phyloP scores from a whole-genome alignment of 2,888 invertebrate species.

The Cyaniris semiargus region DNA sequence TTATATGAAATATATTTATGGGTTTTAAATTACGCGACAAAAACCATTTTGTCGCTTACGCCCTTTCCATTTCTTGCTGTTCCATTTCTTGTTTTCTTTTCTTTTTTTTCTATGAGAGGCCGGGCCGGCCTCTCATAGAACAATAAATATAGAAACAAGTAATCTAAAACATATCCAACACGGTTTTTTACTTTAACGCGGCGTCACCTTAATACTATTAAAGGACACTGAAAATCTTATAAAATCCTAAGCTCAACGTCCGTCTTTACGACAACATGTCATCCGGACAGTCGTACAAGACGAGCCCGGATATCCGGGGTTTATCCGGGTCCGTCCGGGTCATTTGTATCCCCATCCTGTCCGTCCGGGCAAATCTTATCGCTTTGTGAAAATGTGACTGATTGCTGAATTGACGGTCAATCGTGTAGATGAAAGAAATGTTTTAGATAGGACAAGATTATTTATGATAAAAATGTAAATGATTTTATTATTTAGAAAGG shows the following conservation, averaged over 20 bases:
- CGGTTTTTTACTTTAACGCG: too few species aligned
- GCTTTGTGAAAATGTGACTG: background rate
- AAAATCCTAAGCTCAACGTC: background rate
- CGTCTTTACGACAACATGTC: constrained; percentile 6
- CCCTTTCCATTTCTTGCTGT: too few species aligned
- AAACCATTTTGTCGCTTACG: too few species aligned
- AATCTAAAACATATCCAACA: too few species aligned
- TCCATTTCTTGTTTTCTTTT: too few species aligned
- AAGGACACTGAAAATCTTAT: background rate
- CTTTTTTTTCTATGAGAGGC: too few species aligned
- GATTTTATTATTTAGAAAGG: background rate
- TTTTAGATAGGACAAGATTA: background rate
- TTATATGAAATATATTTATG: too few species aligned
- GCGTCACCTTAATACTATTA: too few species aligned
- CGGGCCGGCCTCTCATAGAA: too few species aligned
- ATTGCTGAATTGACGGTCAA: background rate
- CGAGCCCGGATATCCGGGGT: background rate
- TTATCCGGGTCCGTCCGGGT: background rate
- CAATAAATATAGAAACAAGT: too few species aligned
- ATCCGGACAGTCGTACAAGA: background rate
- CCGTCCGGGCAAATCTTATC: background rate
- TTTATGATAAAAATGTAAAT: too few species aligned
- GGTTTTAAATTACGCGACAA: too few species aligned
- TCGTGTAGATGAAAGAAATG: background rate
- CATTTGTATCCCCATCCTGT: background rate